Conservation (phyloP, 2,888 invertebrate species). For the Acanthosepion pharaonis region DNA sequence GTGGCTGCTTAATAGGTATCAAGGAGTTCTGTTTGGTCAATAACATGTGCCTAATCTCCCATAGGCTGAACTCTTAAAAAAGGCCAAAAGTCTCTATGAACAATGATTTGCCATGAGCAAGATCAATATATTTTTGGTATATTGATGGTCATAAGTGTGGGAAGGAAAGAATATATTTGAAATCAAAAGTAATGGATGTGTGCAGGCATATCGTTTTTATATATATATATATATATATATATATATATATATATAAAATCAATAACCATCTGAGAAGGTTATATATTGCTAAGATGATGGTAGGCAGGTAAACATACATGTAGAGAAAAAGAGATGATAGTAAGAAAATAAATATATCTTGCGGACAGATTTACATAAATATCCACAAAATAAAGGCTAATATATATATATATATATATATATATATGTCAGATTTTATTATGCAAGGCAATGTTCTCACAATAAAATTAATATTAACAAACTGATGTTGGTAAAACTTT, state of each 20-base stretch:
- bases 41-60: conserved; percentile 16
- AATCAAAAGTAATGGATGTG: background rate
- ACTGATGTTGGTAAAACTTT: no score
- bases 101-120: conserved; percentile 18
- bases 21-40: background rate
- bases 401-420: no score
- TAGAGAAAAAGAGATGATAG: background rate
- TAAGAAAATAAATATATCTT: no score
- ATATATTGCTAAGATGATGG: background rate
- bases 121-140: background rate
- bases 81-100: conserved; percentile 33
- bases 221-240: no score
- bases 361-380: no score
- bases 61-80: conserved; percentile 11
- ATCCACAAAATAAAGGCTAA: no score
- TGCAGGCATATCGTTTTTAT: background rate
- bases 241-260: background rate
- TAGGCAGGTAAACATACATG: background rate
- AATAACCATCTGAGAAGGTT: background rate
- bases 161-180: background rate
- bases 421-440: no score
- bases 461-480: no score
- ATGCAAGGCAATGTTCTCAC: no score
- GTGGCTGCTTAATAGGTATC: background rate
- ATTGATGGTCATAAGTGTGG: background rate